A percentile compares a stretch with the other conserved stretches of the same genome.
Conservation (phyloP, 2,888 invertebrate species). For the Lithophane socia region DNA sequence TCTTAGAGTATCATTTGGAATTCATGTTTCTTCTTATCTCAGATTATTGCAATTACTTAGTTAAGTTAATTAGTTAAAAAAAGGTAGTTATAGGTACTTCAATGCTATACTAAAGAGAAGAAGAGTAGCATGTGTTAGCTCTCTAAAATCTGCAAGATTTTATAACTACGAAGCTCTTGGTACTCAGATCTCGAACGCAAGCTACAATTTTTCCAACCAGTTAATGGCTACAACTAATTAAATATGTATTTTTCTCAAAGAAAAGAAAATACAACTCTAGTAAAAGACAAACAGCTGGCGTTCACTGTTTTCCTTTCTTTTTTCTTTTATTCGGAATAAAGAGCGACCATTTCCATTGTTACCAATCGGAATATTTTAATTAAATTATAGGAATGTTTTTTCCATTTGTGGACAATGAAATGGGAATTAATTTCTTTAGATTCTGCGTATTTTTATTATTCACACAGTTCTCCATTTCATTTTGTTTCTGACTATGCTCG, state of each 20-base stretch:
- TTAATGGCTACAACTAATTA: conserved; percentile 15
- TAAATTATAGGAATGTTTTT: conserved; percentile 46
- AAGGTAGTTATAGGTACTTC: background rate
- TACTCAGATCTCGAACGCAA: background rate
- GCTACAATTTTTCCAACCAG: conserved; percentile 3
- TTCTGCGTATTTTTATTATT: conserved; percentile 3
- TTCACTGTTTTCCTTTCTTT: conserved; percentile 26
- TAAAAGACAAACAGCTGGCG: conserved; percentile 41
- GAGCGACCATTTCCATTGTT: conserved; percentile 44
- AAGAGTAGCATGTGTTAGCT: background rate
- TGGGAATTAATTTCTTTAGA: conserved; percentile 13
- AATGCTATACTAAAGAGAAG: background rate
- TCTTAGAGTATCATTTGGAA: background rate
- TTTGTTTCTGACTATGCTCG: background rate
- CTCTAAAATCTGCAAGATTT: background rate
- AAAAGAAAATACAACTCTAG: conserved; percentile 17
- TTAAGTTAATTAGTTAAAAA: no score
- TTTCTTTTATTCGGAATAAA: conserved; percentile 34
- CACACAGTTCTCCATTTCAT: background rate
- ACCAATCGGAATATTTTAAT: conserved; percentile 52
- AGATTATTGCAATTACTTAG: background rate
- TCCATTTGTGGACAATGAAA: conserved; percentile 25
- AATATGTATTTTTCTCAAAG: conserved; percentile 22
- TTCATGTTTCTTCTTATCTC: background rate
- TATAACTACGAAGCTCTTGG: background rate